phyloP scores from a whole-genome alignment of 2,113 vertebrate species.

The Procapra przewalskii region DNA sequence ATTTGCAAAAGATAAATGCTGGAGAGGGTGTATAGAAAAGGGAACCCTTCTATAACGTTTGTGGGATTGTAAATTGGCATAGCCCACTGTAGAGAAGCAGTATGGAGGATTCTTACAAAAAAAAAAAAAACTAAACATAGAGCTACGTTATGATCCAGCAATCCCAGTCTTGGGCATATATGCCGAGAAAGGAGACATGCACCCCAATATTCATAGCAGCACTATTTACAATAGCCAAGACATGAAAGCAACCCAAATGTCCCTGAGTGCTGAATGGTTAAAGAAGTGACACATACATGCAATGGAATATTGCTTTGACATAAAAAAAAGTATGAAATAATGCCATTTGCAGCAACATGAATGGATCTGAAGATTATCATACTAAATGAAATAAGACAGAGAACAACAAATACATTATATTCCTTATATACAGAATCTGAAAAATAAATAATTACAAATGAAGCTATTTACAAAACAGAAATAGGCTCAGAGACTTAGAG shows the following conservation, averaged over 20 bases:
- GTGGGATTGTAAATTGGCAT: not conserved
- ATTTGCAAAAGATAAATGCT: not conserved
- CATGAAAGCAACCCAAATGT: not conserved
- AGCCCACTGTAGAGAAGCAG: not conserved
- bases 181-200: accelerated
- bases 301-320: not conserved
- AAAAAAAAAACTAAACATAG: not conserved
- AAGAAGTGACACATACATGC: not conserved
- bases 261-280: not conserved
- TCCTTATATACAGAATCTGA: not conserved
- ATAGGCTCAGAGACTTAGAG: not conserved
- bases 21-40: not conserved
- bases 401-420: not conserved
- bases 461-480: not conserved
- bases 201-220: not conserved
- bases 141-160: not conserved
- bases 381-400: not conserved
- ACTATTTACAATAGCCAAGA: not conserved
- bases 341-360: not conserved
- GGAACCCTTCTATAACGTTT: not conserved
- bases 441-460: not conserved
- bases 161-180: not conserved
- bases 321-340: not conserved
- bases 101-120: not conserved
- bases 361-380: not conserved